Conservation (phyloP, 2,113 vertebrate species). For the Girardinichthys multiradiatus region DNA sequence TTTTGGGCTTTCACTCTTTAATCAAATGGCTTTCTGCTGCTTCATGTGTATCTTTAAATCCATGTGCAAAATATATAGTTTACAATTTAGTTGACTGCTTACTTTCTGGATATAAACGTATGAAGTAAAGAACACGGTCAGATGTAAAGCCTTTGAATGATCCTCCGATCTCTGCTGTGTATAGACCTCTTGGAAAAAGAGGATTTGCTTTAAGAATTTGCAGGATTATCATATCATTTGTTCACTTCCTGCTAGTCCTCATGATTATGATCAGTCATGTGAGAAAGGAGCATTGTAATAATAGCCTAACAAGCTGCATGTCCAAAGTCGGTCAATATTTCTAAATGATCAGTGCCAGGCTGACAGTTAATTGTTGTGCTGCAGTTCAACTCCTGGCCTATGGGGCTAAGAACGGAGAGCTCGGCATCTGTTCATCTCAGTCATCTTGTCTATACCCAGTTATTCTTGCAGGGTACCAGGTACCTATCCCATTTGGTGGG, state of each 20-base stretch:
- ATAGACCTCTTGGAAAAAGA: not conserved
- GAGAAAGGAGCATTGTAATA: not conserved
- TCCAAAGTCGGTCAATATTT: conserved; percentile 1
- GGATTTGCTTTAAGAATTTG: conserved; percentile 1
- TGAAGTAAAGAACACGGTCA: not conserved
- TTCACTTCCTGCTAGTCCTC: not conserved
- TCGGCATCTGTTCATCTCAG: conserved; percentile 14
- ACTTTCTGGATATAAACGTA: not conserved
- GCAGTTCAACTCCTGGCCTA: conserved; percentile 3
- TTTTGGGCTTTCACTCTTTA: not conserved
- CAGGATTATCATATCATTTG: not conserved
- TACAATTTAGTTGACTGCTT: not conserved
- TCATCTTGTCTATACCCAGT: too few relatives aligned
- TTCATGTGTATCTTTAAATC: not conserved
- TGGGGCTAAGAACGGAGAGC: conserved; percentile 18
- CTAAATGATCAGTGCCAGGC: conserved; percentile 2
- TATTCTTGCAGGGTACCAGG: too few relatives aligned
- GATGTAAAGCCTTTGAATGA: not conserved
- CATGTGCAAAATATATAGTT: not conserved
- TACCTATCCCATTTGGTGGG: too few relatives aligned
- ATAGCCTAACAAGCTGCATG: not conserved
- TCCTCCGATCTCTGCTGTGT: not conserved
- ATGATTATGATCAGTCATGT: not conserved
- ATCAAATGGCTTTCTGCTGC: not conserved
- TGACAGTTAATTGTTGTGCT: conserved; percentile 7